Base-by-base conservation (phyloP, 2,888 invertebrate genomes). In the Nymphalis polychloros region DNA sequence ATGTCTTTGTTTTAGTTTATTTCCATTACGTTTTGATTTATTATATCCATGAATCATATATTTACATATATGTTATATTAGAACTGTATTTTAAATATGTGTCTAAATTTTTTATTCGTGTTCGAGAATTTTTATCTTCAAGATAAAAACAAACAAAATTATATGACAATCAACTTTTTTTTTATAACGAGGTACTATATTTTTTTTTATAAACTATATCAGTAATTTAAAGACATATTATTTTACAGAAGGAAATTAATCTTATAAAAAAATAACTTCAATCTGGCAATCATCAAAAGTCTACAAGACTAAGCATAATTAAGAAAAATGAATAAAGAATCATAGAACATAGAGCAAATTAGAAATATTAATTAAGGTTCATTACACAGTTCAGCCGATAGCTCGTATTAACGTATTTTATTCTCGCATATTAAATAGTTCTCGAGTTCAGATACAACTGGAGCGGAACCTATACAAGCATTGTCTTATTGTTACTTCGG, bases 391-490 rank as follows among this genome's bases (percentile, higher is more conserved):
- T 17, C 10, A 57, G 35, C 19, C 19, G 10, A 57, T 57, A 41
- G 10, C 19, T 41, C 57, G 57, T 20, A n/a, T 19, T 41, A n/a
- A 57, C n/a, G 27, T 55, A 31, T 41, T 8, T 57, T 57, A 41
- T 57, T 57, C 35, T 19, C 57, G 57, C 57, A 57, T 57, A 57
- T 41, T 41, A 57, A 57, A 41, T 19, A 57, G 35, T 57, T 57
- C 50, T 64, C 48, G 60, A 59, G 63, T 63, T 62, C 57, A 48
- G 53, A 23, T 47, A 47, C 41, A 68, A 68, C 52, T 69, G 53
- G 71, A 72, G 67, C 69, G 67, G 57, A 63, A 67, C 71, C 53
- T 67, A 64, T 50, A 49, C 65, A 63, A 63, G 52, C 49, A 70
- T 68, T 71, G 63, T 68, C 68, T 71, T 57, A 65, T 59, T 61